phyloP scores from a whole-genome alignment of 2,113 vertebrate genomes.

The Astur gentilis region DNA sequence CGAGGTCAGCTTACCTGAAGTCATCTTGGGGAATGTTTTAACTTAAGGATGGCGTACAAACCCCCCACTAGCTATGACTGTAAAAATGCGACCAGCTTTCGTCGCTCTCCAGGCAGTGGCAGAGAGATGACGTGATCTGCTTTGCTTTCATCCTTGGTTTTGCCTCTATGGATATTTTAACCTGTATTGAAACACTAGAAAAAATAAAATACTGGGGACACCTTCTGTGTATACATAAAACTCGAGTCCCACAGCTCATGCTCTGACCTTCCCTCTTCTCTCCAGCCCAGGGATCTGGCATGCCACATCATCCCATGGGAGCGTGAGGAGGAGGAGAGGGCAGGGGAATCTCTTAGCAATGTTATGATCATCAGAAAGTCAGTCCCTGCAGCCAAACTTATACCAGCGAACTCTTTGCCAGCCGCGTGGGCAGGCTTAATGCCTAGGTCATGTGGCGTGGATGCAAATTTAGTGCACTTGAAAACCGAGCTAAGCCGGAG shows the following conservation, averaged over 20 bases:
- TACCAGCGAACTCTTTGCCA: not conserved
- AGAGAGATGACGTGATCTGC: not conserved
- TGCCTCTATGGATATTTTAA: not conserved
- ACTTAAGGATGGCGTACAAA: not conserved
- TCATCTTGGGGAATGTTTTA: not conserved
- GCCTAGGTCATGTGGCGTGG: not conserved
- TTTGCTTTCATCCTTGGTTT: not conserved
- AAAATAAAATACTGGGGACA: not conserved
- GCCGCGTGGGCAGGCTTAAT: not conserved
- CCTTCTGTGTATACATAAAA: not conserved
- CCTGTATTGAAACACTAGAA: not conserved
- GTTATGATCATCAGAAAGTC: not conserved
- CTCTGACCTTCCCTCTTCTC: not conserved
- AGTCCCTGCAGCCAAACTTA: not conserved
- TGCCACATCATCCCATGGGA: not conserved
- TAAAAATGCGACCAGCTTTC: not conserved
- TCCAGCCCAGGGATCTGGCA: not conserved
- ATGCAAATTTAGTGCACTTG: not conserved
- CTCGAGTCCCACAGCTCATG: not conserved
- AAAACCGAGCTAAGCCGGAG: not conserved
- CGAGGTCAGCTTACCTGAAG: not conserved
- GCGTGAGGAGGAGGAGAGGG: not conserved
- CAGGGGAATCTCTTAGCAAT: not conserved
- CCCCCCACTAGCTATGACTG: fast-evolving
- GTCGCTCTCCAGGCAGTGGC: not conserved